phyloP scores from a whole-genome alignment of 2,797 vertebrate genomes.

The Malurus leucopterus region DNA sequence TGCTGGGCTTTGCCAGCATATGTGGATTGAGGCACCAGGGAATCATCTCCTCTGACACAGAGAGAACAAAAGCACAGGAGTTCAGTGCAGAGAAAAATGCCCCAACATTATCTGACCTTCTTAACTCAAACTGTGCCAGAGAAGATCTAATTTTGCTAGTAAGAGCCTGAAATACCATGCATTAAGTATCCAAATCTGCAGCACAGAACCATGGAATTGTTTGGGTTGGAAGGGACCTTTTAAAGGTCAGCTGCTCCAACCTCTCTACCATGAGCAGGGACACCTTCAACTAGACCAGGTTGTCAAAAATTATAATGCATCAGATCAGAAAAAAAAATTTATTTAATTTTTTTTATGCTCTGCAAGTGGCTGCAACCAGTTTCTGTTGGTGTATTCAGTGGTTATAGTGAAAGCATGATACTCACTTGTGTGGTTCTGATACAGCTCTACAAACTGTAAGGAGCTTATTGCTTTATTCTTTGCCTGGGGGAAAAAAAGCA shows the following conservation, averaged over 20 bases:
- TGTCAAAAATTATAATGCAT: not conserved
- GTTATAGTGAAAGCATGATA: not conserved
- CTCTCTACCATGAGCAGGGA: not conserved
- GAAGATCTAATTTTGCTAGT: not conserved
- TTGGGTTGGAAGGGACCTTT: not conserved
- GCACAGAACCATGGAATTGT: not conserved
- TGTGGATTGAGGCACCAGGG: not conserved
- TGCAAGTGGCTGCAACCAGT: not conserved
- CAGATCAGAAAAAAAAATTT: not conserved
- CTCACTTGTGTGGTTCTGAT: slow-evolving; percentile 90
- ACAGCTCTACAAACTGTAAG: slow-evolving; percentile 85
- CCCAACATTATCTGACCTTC: not conserved
- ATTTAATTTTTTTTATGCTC: not conserved
- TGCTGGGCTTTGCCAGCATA: not conserved
- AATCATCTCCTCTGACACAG: not conserved
- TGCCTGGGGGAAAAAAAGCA: slow-evolving; percentile 75
- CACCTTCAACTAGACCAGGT: not conserved
- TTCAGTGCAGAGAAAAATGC: not conserved
- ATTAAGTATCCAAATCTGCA: not conserved
- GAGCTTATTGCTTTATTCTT: slow-evolving; percentile 89
- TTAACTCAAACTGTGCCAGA: not conserved
- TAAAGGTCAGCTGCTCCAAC: not conserved
- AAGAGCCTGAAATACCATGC: not conserved
- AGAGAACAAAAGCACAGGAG: not conserved
- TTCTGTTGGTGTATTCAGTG: not conserved